A percentile compares a stretch with the other conserved stretches of the same genome.
These are phyloP conservation scores for Nipponia nippon DNA, from an alignment of 2,113 vertebrate genomes.

Conservation along the genomic window DNA sequence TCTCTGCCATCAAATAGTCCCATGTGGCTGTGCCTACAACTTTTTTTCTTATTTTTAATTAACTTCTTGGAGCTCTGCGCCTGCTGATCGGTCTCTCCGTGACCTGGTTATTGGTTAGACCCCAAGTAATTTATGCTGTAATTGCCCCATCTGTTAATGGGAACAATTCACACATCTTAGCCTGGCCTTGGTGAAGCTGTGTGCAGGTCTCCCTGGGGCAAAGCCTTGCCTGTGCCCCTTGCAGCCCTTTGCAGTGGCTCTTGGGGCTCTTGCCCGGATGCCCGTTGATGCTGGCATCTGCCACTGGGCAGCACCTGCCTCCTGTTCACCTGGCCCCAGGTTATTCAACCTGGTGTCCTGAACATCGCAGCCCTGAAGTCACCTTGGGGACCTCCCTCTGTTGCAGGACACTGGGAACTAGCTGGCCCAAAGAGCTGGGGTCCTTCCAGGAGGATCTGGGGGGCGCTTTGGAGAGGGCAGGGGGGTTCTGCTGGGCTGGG, in stretches of 20 bases:
- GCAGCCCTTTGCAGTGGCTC: not conserved
- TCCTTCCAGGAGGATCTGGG: not conserved
- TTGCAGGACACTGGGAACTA: fast-evolving
- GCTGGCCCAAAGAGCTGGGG: not conserved
- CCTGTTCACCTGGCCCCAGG: not conserved
- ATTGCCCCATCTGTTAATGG: not conserved
- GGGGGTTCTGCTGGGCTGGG: not conserved
- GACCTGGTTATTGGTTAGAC: not conserved
- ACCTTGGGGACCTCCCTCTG: not conserved
- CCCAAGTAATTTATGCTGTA: not conserved
- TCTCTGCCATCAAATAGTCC: not conserved
- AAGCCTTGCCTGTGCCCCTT: not conserved
- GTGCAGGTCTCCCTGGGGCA: fast-evolving
- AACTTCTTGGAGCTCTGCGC: not conserved
- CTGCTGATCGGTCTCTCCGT: not conserved
- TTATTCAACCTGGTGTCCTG: not conserved
- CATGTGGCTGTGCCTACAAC: not conserved
- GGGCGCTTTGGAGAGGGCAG: not conserved
- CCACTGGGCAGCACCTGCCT: fast-evolving
- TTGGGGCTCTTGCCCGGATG: not conserved
- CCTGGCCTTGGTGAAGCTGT: not conserved
- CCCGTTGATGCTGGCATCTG: not conserved
- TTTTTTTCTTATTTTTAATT: not conserved
- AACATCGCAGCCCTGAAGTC: not conserved
- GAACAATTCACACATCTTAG: not conserved